A percentile compares a stretch with the other conserved stretches of the same genome.
Conservation (phyloP, 1,140 invertebrate species). For the Heliconius eleuchia region DNA sequence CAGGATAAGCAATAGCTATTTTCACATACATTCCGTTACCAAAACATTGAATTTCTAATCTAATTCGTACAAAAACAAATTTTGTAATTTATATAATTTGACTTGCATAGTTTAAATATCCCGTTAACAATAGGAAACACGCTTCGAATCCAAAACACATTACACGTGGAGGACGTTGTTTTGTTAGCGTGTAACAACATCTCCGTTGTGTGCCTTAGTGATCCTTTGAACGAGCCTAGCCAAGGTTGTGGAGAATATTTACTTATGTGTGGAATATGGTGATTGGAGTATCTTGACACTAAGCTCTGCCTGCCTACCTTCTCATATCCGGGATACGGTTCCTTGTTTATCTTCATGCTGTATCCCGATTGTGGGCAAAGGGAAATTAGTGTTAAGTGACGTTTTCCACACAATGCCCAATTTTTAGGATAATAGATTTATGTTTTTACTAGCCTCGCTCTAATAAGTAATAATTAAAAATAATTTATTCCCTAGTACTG, state of each 20-base stretch:
- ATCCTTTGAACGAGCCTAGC: neutral
- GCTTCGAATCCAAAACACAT: constrained; percentile 8
- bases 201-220: neutral
- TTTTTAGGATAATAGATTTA: no score
- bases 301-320: no score
- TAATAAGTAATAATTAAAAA: no score
- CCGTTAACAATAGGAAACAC: constrained; percentile 29
- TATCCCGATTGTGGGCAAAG: neutral
- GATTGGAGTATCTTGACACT: neutral
- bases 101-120: constrained; percentile 20
- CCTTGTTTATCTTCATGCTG: no score
- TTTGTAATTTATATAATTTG: constrained; percentile 19
- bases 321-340: no score
- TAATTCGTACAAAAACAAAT: constrained; percentile 3
- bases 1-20: neutral
- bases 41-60: constrained; percentile 16
- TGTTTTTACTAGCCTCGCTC: no score
- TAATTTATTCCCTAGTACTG: no score
- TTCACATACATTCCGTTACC: neutral
- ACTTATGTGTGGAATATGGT: neutral
- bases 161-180: constrained; percentile 26
- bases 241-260: neutral
- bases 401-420: neutral
- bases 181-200: neutral
- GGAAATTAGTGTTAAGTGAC: neutral